Evolutionary conservation across 2,113 vertebrate species (phyloP).

Genomic region (Agelaius phoeniceus): DNA sequence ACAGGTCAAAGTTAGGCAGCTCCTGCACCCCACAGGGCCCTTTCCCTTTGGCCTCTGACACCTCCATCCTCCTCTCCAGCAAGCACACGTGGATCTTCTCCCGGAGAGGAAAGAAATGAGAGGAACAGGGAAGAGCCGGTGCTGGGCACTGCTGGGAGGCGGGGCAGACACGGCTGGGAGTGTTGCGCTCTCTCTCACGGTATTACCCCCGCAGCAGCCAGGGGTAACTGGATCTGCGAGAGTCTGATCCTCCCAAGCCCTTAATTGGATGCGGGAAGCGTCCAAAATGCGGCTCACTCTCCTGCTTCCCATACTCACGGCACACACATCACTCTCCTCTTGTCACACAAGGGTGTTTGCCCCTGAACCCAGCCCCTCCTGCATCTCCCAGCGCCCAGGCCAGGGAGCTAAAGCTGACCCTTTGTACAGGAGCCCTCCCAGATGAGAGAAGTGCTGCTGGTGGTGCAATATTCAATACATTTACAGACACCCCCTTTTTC

Average conservation of each 20-base stretch:
- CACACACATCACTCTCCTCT: not conserved
- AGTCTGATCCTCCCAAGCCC: conserved; percentile 55
- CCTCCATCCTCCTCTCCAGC: not conserved
- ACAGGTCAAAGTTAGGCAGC: not conserved
- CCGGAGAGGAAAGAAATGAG: not conserved
- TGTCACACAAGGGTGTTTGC: not conserved
- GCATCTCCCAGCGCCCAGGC: not conserved
- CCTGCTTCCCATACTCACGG: not conserved
- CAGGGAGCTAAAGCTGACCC: not conserved
- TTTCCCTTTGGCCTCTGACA: not conserved
- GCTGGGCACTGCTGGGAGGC: not conserved
- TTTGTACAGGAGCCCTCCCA: not conserved
- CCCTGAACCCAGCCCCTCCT: not conserved
- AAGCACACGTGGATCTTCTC: not conserved
- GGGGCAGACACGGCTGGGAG: not conserved
- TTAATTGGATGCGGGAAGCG: conserved; percentile 37
- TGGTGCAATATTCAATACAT: accelerated
- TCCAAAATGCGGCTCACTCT: not conserved
- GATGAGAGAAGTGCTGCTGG: not conserved
- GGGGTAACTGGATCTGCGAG: conserved; percentile 19
- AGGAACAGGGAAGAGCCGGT: not conserved
- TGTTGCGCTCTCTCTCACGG: not conserved
- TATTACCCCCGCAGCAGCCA: not conserved
- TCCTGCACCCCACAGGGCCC: not conserved
- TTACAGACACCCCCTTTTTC: not conserved